Evolutionary conservation across 2,113 vertebrate species (phyloP).

Genomic region (Psilopogon haemacephalus): DNA sequence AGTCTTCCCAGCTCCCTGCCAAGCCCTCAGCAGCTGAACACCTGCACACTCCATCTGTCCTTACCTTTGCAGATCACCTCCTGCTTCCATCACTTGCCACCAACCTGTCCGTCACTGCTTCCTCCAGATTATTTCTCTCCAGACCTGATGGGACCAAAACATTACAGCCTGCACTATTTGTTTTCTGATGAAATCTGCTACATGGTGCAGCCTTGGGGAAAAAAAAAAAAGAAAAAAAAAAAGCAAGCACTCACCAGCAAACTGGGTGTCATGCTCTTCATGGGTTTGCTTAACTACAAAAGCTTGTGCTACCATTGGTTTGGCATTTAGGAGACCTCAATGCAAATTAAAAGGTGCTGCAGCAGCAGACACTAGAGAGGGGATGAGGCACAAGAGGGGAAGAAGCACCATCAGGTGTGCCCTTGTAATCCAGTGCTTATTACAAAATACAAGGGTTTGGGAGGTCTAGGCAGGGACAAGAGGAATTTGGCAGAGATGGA

Average conservation of each 20-base stretch:
- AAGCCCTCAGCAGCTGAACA: background rate
- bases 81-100: background rate
- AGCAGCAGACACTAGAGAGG: background rate
- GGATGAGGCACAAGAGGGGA: background rate
- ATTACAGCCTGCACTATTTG: background rate
- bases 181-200: background rate
- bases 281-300: background rate
- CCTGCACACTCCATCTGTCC: slow-evolving; percentile 36
- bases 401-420: background rate
- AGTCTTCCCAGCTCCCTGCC: background rate
- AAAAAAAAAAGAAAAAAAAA: too few species aligned
- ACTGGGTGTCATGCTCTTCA: background rate
- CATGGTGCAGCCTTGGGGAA: background rate
- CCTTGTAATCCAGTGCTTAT: background rate
- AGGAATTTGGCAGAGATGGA: slow-evolving; percentile 2
- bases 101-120: background rate
- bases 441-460: background rate
- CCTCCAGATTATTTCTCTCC: background rate
- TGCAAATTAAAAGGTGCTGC: background rate
- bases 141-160: background rate
- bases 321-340: background rate
- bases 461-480: background rate
- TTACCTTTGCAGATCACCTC: background rate
- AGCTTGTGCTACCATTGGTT: background rate
- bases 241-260: background rate